phyloP scores from a whole-genome alignment of 2,888 invertebrate species.

The Odontocolon sp. region DNA sequence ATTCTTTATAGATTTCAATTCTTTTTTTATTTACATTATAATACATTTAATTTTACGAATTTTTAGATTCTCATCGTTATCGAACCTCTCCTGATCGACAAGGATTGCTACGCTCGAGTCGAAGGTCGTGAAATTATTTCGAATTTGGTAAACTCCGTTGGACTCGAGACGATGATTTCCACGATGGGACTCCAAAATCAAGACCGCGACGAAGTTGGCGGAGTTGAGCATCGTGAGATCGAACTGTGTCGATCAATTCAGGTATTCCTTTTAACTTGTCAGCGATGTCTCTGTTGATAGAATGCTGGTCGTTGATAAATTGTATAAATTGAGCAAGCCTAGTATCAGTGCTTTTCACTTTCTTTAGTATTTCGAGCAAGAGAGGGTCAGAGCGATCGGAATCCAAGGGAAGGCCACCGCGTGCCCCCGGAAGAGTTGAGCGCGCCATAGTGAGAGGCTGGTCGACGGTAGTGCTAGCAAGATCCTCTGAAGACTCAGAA shows the following conservation, averaged over 20 bases:
- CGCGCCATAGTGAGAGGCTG: too few species aligned
- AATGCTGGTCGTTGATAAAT: too few species aligned
- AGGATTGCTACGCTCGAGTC: slow-evolving; percentile 99
- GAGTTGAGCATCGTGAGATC: too few species aligned
- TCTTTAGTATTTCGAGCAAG: background rate
- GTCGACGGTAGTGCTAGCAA: too few species aligned
- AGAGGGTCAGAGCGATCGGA: too few species aligned
- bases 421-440: too few species aligned
- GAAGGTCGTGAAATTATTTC: slow-evolving; percentile 99
- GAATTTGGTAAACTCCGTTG: slow-evolving; percentile 99
- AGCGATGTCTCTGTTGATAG: too few species aligned
- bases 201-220: too few species aligned
- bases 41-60: background rate
- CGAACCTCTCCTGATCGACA: slow-evolving; percentile 98
- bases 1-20: too few species aligned
- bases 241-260: background rate
- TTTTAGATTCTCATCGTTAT: slow-evolving; percentile 96
- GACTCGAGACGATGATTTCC: slow-evolving; percentile 99
- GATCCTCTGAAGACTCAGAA: too few species aligned
- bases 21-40: slow-evolving; percentile 8
- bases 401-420: too few species aligned
- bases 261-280: too few species aligned
- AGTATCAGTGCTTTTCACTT: background rate
- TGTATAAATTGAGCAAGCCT: background rate
- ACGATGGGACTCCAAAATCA: slow-evolving; percentile 99